Evolutionary conservation across 2,888 invertebrate species (phyloP), one percentile per base, ranked within the genome.

Genomic region (Shargacucullia verbasci): DNA sequence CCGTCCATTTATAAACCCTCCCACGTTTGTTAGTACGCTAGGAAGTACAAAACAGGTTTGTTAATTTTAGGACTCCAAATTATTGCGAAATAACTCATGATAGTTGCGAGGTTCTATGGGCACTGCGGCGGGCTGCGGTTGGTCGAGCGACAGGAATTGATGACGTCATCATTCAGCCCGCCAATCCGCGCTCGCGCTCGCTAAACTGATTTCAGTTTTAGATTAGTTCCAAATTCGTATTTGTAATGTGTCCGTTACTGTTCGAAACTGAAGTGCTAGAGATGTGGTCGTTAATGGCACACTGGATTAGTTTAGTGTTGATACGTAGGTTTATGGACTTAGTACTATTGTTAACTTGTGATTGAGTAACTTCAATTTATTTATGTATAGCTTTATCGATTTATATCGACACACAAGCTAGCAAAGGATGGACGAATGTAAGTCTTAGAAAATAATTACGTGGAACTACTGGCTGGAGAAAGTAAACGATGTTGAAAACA

Each of bases 91-190:
- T 78, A 78, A 81, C 69, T 76, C 77, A 76, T 70, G 68, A 68
- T 62, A 75, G 70, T 73, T 76, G 43, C 59, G 50, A 31, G 44
- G 40, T 56, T 50, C 65, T 67, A 39, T 71, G 74, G 64, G 72
- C 69, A 49, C 77, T 72, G 74, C 66, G 76, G 74, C 70, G 77
- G 67, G 76, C 73, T 85, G 90, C 80, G 91, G 90, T 90, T 88
- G 87, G 86, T 82, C 78, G 83, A 77, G 61, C 76, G 90, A 89
- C 87, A 80, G 73, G 75, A 87, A 92, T 90, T 88, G 87, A 92
- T 92, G 88, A 89, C 88, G 89, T 90, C 91, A 92, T 92, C 85
- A 81, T 82, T 92, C 89, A 90, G 71, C 81, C 72, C 82, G 83
- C 91, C 91, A 92, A 91, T 90, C 89, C 85, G 83, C 82, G 82